Evolutionary conservation across 2,888 invertebrate species (phyloP).

Genomic region (Trilocha varians): DNA sequence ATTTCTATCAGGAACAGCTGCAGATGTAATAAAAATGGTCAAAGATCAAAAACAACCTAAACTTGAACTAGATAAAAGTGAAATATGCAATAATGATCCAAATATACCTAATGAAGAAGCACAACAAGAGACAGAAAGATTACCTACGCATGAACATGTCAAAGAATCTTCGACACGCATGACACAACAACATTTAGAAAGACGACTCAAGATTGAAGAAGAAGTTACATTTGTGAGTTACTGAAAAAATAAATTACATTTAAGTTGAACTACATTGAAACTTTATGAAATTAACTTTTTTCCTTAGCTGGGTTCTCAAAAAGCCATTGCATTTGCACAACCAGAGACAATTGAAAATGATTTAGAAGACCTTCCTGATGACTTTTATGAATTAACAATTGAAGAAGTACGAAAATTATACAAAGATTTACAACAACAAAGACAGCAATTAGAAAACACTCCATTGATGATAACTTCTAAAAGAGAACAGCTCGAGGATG

Average conservation of each 20-base stretch:
- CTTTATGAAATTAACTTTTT: background rate
- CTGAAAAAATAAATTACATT: too few species aligned
- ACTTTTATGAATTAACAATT: conserved; percentile 89
- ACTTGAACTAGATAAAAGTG: conserved; percentile 6
- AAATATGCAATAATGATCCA: background rate
- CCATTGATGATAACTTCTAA: conserved; percentile 77
- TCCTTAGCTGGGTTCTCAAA: conserved; percentile 80
- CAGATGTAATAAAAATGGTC: background rate
- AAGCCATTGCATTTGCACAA: conserved; percentile 82
- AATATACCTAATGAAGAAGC: background rate
- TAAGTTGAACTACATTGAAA: background rate
- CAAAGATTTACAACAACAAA: conserved; percentile 79
- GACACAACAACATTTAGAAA: conserved; percentile 43
- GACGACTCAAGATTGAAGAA: conserved; percentile 57
- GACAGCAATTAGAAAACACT: conserved; percentile 78
- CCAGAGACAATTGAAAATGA: conserved; percentile 66
- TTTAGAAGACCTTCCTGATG: conserved; percentile 85
- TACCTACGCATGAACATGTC: conserved; percentile 1
- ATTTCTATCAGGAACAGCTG: conserved; percentile 1
- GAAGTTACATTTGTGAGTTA: conserved; percentile 63
- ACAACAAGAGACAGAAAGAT: background rate
- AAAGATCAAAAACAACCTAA: conserved; percentile 1
- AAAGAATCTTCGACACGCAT: conserved; percentile 15
- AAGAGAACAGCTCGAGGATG: conserved; percentile 32
- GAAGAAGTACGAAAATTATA: conserved; percentile 85